Conservation (phyloP, 2,888 invertebrate species). For the Atrina japonica region DNA sequence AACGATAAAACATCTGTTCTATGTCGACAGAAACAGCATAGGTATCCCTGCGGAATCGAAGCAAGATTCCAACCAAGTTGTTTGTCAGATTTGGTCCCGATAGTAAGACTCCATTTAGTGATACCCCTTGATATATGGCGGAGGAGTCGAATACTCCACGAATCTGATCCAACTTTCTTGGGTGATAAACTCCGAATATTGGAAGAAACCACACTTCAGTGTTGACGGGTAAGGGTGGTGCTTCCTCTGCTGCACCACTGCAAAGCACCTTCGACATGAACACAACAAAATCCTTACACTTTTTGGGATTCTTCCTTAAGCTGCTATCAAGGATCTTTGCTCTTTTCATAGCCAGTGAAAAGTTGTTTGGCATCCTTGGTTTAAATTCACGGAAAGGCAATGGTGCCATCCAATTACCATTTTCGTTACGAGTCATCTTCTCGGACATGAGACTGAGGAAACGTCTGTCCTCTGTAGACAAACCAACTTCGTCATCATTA, state of each 20-base stretch:
- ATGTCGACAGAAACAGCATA: neutral
- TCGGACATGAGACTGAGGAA: slow-evolving; percentile 2
- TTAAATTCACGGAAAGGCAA: neutral
- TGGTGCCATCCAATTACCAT: slow-evolving; percentile 9
- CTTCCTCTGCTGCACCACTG: neutral
- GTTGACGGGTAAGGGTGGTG: neutral
- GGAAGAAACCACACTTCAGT: neutral
- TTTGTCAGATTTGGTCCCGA: slow-evolving; percentile 6
- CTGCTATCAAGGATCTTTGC: neutral
- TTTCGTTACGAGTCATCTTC: neutral
- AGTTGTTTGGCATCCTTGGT: neutral
- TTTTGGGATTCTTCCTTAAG: neutral
- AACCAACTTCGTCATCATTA: neutral
- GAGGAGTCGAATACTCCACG: slow-evolving; percentile 10
- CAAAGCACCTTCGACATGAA: slow-evolving; percentile 1
- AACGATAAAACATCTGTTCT: slow-evolving; percentile 12
- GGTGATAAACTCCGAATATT: slow-evolving; percentile 11
- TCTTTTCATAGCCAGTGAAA: neutral
- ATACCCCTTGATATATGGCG: neutral
- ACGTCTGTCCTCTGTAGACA: slow-evolving; percentile 1
- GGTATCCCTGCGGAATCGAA: neutral
- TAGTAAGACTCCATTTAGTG: neutral
- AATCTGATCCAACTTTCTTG: slow-evolving; percentile 1
- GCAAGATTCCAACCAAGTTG: slow-evolving; percentile 2
- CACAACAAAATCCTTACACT: neutral